Base-by-base conservation (phyloP, 2,888 invertebrate species). In the Mellilla xanthometata region DNA sequence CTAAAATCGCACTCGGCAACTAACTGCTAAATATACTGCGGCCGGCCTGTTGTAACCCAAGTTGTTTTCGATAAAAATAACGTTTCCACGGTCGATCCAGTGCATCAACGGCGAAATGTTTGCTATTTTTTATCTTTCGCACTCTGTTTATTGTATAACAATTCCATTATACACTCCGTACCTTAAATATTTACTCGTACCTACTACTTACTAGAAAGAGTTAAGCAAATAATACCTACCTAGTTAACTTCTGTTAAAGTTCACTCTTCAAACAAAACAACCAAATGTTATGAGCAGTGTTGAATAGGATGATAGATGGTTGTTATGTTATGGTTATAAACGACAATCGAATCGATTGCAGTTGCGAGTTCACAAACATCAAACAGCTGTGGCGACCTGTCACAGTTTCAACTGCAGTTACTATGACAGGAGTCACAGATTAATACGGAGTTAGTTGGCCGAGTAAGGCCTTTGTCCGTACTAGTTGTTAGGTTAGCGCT, bases 381-480 rank as follows among this genome's bases (percentile, higher is more conserved):
- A 76, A 87, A 88, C 87, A 88, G 87, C 87, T 88, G 87, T 82
- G 67, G 60, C 55, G 79, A 73, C 60, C 53, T 48, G 32, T 49
- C 76, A 24, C 24, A 24, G 24, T 1, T 22, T 12, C 6, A 8
- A 1, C n/a, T 4, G 9, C 7, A 36, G 36, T 36, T 36, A 7
- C 2, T 24, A 24, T n/a, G 24, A 8, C 7, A 24, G 4, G 4
- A 12, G 11, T 2, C 28, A 36, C 15, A 36, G 36, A 22, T 12
- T 19, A 22, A n/a, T 2, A n/a, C 4, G 9, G 3, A 36, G 36
- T 36, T 28, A 7, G 8, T 28, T 12, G 3, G 19, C 1, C 6
- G 2, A n/a, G n/a, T 29, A 11, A 12, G 5, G 36, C 56, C 79
- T 82, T 80, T 81, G 81, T 81, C n/a, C 27, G 19, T 8, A 9